Evolutionary conservation across 2,888 invertebrate species (phyloP).

Genomic region (Itoplectis maculator): DNA sequence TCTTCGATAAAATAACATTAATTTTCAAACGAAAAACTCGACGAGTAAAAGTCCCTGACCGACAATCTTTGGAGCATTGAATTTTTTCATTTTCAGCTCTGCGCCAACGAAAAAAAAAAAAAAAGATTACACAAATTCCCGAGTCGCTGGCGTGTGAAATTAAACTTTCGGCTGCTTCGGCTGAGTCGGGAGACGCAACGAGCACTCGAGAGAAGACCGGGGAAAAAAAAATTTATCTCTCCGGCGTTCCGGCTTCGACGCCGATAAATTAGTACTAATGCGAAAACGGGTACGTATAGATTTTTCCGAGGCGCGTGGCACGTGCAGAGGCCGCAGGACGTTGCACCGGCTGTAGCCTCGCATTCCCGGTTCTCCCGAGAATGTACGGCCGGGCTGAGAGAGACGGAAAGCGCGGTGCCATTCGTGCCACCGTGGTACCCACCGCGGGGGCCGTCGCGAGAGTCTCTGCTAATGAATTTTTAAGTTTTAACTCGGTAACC

Average conservation of each 20-base stretch:
- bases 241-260: constrained; percentile 13
- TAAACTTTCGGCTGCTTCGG: background rate
- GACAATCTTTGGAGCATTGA: too few relatives aligned
- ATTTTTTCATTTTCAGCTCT: background rate
- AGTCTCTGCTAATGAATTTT: constrained; percentile 73
- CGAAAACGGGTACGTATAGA: constrained; percentile 60
- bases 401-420: background rate
- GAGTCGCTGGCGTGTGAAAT: background rate
- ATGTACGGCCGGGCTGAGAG: constrained; percentile 17
- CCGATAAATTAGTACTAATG: constrained; percentile 69
- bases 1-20: too few relatives aligned
- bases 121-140: background rate
- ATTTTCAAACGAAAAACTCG: too few relatives aligned
- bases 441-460: constrained; percentile 35
- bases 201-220: too few relatives aligned
- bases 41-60: too few relatives aligned
- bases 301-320: constrained; percentile 20
- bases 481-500: constrained; percentile 71
- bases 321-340: constrained; percentile 16
- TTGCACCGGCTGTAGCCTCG: constrained; percentile 42
- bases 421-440: constrained; percentile 24
- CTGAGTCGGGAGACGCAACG: too few relatives aligned
- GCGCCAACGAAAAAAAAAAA: too few relatives aligned
- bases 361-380: constrained; percentile 27
- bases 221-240: constrained; percentile 38